Conservation (phyloP, 2,113 vertebrate species). For the Carettochelys insculpta region DNA sequence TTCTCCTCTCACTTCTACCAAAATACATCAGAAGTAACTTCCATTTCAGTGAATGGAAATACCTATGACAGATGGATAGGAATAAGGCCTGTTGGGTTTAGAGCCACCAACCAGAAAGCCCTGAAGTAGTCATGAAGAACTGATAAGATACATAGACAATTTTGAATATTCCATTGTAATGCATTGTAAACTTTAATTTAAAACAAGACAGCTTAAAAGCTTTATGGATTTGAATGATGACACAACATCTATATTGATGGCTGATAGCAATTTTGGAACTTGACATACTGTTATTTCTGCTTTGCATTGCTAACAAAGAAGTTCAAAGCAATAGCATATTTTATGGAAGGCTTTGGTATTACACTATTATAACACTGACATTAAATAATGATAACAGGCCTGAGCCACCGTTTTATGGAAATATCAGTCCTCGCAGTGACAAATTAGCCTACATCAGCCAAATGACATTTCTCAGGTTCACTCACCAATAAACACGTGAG, state of each 20-base stretch:
- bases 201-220: constrained; percentile 78
- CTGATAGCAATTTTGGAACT: constrained; percentile 54
- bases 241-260: constrained; percentile 72
- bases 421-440: constrained; percentile 59
- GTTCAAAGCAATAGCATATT: constrained; percentile 73
- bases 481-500: background rate
- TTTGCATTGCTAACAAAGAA: constrained; percentile 74
- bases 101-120: constrained; percentile 68
- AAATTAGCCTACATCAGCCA: constrained; percentile 18
- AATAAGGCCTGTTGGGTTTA: constrained; percentile 38
- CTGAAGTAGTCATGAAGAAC: constrained; percentile 71
- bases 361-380: constrained; percentile 47
- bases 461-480: background rate
- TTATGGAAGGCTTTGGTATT: constrained; percentile 66
- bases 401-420: constrained; percentile 53
- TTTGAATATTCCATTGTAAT: constrained; percentile 79
- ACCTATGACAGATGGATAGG: constrained; percentile 20
- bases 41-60: constrained; percentile 29
- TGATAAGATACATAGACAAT: constrained; percentile 73
- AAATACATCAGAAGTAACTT: background rate
- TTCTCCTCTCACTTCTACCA: background rate
- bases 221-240: constrained; percentile 77
- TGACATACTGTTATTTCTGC: constrained; percentile 70
- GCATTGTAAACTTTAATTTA: constrained; percentile 76
- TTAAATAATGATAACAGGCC: constrained; percentile 76